Base-by-base conservation (phyloP, 2,888 invertebrate species). In the Nomada lathburiana region DNA sequence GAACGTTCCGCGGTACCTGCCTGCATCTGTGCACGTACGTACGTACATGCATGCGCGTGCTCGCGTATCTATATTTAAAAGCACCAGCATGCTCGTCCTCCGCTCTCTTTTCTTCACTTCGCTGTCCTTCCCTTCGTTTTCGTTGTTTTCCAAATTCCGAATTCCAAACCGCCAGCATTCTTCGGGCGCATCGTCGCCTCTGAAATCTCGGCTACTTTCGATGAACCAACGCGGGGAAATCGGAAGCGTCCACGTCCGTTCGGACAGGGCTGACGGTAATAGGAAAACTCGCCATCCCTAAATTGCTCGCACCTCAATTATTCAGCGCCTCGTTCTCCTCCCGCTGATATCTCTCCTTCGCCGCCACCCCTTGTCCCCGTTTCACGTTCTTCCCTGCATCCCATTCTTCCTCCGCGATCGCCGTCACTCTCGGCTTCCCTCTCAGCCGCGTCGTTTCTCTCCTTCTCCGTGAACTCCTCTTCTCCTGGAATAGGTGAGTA, bases 251-350 rank as follows among this genome's bases (percentile, higher is more conserved):
- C 36, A 50, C 47, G 78, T 59, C 70, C 71, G 63, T 69, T 70
- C 42, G 65, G 44, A n/a, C 29, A 72, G 67, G 70, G 59, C 76
- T 47, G 67, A 29, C 67, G 75, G 59, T 77, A 80, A 83, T 76
- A 47, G 86, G 62, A 81, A 75, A 82, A 73, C 86, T 84, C 86
- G 53, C 81, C 86, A 69, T 80, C 73, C 85, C 89, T 83, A 80
- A 83, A 89, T 86, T 86, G 88, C 85, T 88, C 83, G 74, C 71
- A 70, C 75, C 86, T 87, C 86, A 81, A 88, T 88, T 87, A 87
- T 87, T 87, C 86, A 83, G 55, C 83, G 57, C 9, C 76, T 50
- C 73, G 36, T 71, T 47, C 75, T 73, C 72, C 65, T 57, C 62
- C 57, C 80, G 36, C 69, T 65, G 42, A 53, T 2, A 47, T 63